A percentile compares a stretch with the other conserved stretches of the same genome.
These are phyloP conservation scores for Vulpes lagopus DNA, from an alignment of 2,113 vertebrate species.

Conservation along the genomic window DNA sequence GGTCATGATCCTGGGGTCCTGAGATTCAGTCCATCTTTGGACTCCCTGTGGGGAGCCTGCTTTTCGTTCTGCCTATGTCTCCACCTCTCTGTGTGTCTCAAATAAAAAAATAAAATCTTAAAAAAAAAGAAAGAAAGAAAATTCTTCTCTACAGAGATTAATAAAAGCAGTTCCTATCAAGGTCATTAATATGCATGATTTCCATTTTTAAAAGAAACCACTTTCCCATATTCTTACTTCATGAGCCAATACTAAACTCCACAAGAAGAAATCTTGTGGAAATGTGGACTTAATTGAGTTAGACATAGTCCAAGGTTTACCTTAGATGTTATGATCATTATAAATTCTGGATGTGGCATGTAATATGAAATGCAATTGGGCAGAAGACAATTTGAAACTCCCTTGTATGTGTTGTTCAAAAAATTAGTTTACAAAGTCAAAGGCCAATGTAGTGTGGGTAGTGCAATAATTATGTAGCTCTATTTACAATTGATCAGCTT, in stretches of 20 bases:
- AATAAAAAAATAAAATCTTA: too few relatives aligned
- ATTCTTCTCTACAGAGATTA: not conserved
- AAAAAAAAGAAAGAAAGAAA: not conserved
- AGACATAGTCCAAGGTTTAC: not conserved
- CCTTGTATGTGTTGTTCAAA: constrained; percentile 51
- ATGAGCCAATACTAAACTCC: not conserved
- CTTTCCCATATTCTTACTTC: constrained; percentile 37
- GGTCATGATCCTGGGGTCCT: too few relatives aligned
- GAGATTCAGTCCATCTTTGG: too few relatives aligned
- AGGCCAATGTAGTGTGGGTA: not conserved
- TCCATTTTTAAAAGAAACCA: constrained; percentile 44
- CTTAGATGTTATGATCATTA: not conserved
- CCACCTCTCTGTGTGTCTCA: too few relatives aligned
- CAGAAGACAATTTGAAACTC: not conserved
- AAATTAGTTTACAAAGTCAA: not conserved
- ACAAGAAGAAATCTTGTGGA: not conserved
- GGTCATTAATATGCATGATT: not conserved
- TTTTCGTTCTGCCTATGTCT: too few relatives aligned
- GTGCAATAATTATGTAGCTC: not conserved
- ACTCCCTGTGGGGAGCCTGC: too few relatives aligned
- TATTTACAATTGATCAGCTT: not conserved
- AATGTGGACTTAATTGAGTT: constrained; percentile 15
- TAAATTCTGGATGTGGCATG: not conserved
- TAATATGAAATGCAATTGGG: not conserved
- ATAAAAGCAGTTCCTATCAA: not conserved